Percentiles rank a stretch among this genome's conserved stretches.
Conservation (phyloP, 1,140 invertebrate species). For the Homalodisca vitripennis region DNA sequence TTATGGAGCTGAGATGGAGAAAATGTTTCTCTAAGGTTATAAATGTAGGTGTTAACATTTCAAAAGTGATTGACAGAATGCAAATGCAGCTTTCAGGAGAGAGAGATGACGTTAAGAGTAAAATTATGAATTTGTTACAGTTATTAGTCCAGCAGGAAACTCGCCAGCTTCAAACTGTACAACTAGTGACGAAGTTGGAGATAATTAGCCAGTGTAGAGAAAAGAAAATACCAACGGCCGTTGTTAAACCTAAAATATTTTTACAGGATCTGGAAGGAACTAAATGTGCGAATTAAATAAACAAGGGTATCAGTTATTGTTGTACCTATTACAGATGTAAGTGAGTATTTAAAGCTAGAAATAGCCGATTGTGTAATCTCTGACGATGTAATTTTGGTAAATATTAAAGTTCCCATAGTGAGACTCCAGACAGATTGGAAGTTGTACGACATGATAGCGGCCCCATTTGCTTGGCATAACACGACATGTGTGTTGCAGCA, state of each 20-base stretch:
- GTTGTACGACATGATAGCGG: not conserved
- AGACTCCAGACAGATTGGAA: not conserved
- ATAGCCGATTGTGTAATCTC: slow-evolving; percentile 6
- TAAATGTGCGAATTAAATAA: not conserved
- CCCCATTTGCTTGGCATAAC: not conserved
- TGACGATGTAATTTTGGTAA: not conserved
- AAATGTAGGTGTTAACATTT: not conserved
- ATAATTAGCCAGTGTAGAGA: slow-evolving; percentile 1
- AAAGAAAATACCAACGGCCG: not conserved
- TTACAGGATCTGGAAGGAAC: not conserved
- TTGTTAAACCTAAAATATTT: not conserved
- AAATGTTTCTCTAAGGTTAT: not conserved
- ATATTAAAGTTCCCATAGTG: not conserved
- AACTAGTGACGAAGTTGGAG: not conserved
- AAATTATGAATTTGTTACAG: slow-evolving; percentile 4
- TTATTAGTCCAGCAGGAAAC: not conserved
- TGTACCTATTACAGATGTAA: not conserved
- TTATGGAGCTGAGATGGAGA: not conserved
- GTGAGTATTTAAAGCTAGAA: not conserved
- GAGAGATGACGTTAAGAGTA: not conserved
- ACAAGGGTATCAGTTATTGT: not conserved
- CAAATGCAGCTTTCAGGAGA: not conserved
- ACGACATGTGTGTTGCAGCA: not conserved
- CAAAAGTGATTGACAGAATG: not conserved
- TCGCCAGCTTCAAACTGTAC: not conserved